These are phyloP conservation scores for Selenia dentaria DNA, from an alignment of 2,888 invertebrate genomes.

Conservation along the genomic window DNA sequence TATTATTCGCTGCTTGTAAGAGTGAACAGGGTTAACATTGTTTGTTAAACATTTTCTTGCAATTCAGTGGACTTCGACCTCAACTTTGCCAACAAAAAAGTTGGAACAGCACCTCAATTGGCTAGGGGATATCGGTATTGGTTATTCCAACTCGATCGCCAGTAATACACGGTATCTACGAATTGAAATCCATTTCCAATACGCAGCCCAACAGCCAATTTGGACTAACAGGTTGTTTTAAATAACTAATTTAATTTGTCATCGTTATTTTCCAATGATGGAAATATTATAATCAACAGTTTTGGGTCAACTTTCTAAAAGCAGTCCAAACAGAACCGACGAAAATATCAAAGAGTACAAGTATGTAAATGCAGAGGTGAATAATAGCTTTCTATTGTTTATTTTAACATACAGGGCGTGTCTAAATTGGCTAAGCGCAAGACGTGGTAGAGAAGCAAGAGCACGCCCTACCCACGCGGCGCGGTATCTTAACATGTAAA, in stretches of 20 bases:
- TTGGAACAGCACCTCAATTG: conserved; percentile 15
- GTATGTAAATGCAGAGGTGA: conserved; percentile 21
- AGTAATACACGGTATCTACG: conserved; percentile 4
- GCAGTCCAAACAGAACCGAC: conserved; percentile 7
- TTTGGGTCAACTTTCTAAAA: conserved; percentile 14
- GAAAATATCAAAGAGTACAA: conserved; percentile 11
- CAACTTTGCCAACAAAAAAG: conserved; percentile 17
- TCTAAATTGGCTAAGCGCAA: conserved; percentile 58
- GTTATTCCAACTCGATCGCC: conserved; percentile 5
- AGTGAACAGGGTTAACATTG: not conserved
- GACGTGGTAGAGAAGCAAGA: conserved; percentile 53
- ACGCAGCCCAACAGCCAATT: not conserved
- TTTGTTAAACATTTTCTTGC: not conserved
- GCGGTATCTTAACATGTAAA: conserved; percentile 78
- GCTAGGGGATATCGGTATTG: conserved; percentile 7
- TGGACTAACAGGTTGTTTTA: conserved; percentile 2
- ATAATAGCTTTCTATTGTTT: conserved; percentile 45
- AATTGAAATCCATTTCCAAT: conserved; percentile 9
- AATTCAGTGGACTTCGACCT: conserved; percentile 9
- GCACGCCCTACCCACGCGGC: conserved; percentile 59
- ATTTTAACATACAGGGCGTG: conserved; percentile 47
- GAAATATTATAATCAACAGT: conserved; percentile 5
- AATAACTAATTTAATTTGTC: not conserved
- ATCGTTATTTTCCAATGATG: conserved; percentile 12
- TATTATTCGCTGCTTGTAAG: too few relatives aligned